Evolutionary conservation across 1,140 invertebrate species (phyloP).

Genomic region (Coelopa frigida): DNA sequence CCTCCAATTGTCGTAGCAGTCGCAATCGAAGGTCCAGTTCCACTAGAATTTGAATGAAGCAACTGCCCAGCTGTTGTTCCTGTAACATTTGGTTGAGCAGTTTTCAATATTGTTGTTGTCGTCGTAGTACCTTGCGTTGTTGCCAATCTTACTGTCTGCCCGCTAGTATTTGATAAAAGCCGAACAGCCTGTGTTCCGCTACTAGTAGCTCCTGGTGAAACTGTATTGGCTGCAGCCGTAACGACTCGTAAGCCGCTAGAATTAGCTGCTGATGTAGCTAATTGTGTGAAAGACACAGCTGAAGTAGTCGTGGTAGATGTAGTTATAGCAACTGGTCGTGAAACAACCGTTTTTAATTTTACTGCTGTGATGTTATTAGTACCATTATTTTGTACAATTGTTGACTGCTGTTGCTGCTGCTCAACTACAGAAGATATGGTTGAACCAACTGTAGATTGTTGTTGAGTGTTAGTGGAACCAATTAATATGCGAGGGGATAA

Average conservation of each 20-base stretch:
- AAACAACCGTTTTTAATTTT: conserved; percentile 19
- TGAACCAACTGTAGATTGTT: too few species aligned
- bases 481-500: too few species aligned
- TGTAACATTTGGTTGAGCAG: conserved; percentile 14
- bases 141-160: conserved; percentile 28
- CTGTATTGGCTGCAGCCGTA: conserved; percentile 18
- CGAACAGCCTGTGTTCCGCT: conserved; percentile 23
- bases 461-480: too few species aligned
- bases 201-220: conserved; percentile 19
- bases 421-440: conserved; percentile 7
- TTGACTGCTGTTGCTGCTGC: conserved; percentile 20
- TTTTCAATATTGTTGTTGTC: conserved; percentile 25
- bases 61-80: neutral
- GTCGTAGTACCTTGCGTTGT: conserved; percentile 18
- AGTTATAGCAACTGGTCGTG: conserved; percentile 5
- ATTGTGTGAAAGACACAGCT: neutral
- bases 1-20: conserved; percentile 29
- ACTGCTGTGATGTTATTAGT: conserved; percentile 21
- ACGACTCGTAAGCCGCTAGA: conserved; percentile 17
- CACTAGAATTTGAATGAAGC: conserved; percentile 3
- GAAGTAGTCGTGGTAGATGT: conserved; percentile 6
- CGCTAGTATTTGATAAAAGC: conserved; percentile 19
- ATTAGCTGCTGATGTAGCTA: too few species aligned
- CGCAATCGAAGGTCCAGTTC: neutral
- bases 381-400: conserved; percentile 20